Base-by-base conservation (phyloP, 1,140 invertebrate genomes). In the Eumaeus atala region DNA sequence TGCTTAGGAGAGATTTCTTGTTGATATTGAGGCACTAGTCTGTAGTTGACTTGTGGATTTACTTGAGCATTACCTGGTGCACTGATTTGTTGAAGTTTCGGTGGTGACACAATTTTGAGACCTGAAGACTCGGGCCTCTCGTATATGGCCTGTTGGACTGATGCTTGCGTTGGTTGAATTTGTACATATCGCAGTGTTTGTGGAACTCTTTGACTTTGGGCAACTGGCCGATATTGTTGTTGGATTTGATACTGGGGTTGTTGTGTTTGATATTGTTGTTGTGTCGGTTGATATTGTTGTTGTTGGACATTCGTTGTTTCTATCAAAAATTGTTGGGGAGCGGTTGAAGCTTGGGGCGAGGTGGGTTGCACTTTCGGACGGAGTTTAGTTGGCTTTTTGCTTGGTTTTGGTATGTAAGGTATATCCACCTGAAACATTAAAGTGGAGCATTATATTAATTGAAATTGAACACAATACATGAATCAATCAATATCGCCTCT, bases 311-410 rank as follows among this genome's bases (percentile, higher is more conserved):
- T 87, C 14, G 84, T 87, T 5, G 84, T 84, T 61, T 87, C 84
- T 21, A 87, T 87, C 7, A 87, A 50, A 52, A 84, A 87, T 58
- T 87, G 84, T 35, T 84, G 81, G 34, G 84, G 81, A n/a, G 84
- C 77, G 12, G 71, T 48, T 17, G 77, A 58, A 28, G 72, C 50
- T 52, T 77, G 75, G 35, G 72, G 67, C 21, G 70, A 59, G 5
- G 56, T 38, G 6, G 69, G 51, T 51, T 76, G 76, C 14, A 73
- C 69, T 60, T 86, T 83, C 5, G 77, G 65, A 7, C 77, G 76
- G 3, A 75, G 67, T 62, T 86, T 86, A 9, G 73, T 70, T n/a
- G 77, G 69, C 55, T 86, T 86, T 59, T 86, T 86, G 53, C 58
- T 77, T 12, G 81, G 72, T 61, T 86, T 84, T 8, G 73, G 66